Evolutionary conservation across 2,797 vertebrate species (phyloP).

Genomic region (Mastacembelus armatus): DNA sequence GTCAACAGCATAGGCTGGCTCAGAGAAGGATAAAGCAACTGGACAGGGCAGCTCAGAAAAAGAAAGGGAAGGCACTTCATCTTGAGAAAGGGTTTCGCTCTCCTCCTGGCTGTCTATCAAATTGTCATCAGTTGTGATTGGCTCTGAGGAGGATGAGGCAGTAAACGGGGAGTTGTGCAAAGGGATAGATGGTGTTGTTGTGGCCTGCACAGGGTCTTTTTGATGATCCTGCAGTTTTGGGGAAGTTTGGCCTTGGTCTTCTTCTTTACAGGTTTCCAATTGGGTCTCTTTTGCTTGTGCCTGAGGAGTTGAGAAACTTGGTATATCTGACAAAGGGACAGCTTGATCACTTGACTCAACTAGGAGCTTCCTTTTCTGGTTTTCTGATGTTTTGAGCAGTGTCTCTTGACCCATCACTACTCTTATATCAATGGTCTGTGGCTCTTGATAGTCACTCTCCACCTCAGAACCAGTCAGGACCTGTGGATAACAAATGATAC

Average conservation of each 20-base stretch:
- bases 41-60: constrained; percentile 82
- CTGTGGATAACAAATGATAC: constrained; percentile 56
- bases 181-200: constrained; percentile 38
- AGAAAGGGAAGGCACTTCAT: constrained; percentile 90
- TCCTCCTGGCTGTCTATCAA: constrained; percentile 71
- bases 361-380: constrained; percentile 57
- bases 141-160: constrained; percentile 52
- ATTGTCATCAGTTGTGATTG: constrained; percentile 59
- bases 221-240: constrained; percentile 60
- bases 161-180: constrained; percentile 46
- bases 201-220: constrained; percentile 49
- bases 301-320: constrained; percentile 59
- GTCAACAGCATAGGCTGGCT: constrained; percentile 82
- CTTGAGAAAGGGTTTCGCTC: constrained; percentile 82
- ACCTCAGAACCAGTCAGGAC: constrained; percentile 83
- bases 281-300: constrained; percentile 59
- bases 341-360: constrained; percentile 53
- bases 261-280: constrained; percentile 69
- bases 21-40: constrained; percentile 85
- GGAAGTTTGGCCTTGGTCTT: constrained; percentile 45
- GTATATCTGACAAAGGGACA: constrained; percentile 50
- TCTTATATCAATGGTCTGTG: constrained; percentile 86
- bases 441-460: constrained; percentile 85
- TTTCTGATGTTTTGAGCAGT: constrained; percentile 79
- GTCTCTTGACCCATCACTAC: constrained; percentile 97